Conservation (phyloP, 2,113 vertebrate species). For the Brachirus orientalis region DNA sequence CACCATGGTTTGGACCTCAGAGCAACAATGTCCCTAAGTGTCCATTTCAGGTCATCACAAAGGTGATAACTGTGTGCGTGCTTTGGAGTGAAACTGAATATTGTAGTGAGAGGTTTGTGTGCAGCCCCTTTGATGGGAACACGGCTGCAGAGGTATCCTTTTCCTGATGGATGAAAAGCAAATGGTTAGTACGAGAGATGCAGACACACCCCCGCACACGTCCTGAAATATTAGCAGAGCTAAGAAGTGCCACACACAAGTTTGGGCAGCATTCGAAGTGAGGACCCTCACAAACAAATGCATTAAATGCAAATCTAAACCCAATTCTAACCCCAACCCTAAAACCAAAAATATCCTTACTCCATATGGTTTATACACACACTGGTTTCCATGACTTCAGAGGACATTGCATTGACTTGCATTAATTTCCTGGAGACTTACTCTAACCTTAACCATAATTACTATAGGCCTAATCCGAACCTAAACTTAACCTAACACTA, state of each 20-base stretch:
- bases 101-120: constrained; percentile 29
- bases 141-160: constrained; percentile 60
- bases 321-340: too few relatives aligned
- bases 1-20: constrained; percentile 41
- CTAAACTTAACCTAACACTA: too few relatives aligned
- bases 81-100: constrained; percentile 71
- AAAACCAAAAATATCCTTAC: too few relatives aligned
- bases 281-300: too few relatives aligned
- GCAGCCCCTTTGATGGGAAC: constrained; percentile 60
- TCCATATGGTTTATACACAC: too few relatives aligned
- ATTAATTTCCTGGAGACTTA: too few relatives aligned
- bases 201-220: constrained; percentile 29
- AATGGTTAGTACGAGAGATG: constrained; percentile 48
- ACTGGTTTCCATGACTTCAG: too few relatives aligned
- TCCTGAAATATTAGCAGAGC: constrained; percentile 47
- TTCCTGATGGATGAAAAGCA: constrained; percentile 76
- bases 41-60: constrained; percentile 70
- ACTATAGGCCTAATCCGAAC: too few relatives aligned
- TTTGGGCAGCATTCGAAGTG: too few relatives aligned
- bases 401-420: too few relatives aligned
- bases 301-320: too few relatives aligned
- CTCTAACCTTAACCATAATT: too few relatives aligned
- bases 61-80: constrained; percentile 64
- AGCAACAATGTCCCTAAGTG: constrained; percentile 50
- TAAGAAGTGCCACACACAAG: constrained; percentile 2